phyloP scores from a whole-genome alignment of 1,140 invertebrate genomes.

The Callitettix versicolor region DNA sequence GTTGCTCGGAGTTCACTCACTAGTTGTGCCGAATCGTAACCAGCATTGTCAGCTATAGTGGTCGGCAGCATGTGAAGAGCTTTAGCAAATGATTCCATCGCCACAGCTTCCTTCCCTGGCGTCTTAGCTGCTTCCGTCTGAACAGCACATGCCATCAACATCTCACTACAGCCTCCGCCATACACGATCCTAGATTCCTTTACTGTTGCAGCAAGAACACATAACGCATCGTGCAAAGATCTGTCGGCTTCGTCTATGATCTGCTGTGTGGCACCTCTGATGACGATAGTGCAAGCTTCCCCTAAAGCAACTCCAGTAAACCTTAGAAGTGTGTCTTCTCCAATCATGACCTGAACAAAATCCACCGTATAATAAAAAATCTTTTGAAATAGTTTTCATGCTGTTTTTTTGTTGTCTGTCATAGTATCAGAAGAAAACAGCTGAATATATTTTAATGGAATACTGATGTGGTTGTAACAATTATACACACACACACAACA shows the following conservation, averaged over 20 bases:
- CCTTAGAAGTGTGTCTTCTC: slow-evolving; percentile 90
- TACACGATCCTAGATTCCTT: slow-evolving; percentile 84
- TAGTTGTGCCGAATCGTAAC: slow-evolving; percentile 93
- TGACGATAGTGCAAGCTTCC: slow-evolving; percentile 93
- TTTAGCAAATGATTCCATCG: slow-evolving; percentile 91
- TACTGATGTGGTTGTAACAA: too few relatives aligned
- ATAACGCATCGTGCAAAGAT: slow-evolving; percentile 95
- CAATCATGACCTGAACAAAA: slow-evolving; percentile 73
- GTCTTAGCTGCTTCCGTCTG: slow-evolving; percentile 71
- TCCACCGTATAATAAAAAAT: too few relatives aligned
- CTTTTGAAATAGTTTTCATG: too few relatives aligned
- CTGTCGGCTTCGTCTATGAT: slow-evolving; percentile 98
- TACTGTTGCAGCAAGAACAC: slow-evolving; percentile 91
- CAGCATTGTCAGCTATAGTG: slow-evolving; percentile 96
- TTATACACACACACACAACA: too few relatives aligned
- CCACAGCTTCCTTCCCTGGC: slow-evolving; percentile 94
- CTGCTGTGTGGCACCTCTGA: slow-evolving; percentile 97
- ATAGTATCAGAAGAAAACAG: too few relatives aligned
- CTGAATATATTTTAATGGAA: neutral
- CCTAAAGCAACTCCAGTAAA: slow-evolving; percentile 92
- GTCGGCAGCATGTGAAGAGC: slow-evolving; percentile 83
- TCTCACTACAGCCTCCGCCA: slow-evolving; percentile 80
- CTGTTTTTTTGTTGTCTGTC: too few relatives aligned
- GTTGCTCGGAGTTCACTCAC: slow-evolving; percentile 80
- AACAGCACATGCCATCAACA: slow-evolving; percentile 92